These are phyloP conservation scores for Leucoraja erinaceus DNA, from an alignment of 2,113 vertebrate species.

Conservation along the genomic window DNA sequence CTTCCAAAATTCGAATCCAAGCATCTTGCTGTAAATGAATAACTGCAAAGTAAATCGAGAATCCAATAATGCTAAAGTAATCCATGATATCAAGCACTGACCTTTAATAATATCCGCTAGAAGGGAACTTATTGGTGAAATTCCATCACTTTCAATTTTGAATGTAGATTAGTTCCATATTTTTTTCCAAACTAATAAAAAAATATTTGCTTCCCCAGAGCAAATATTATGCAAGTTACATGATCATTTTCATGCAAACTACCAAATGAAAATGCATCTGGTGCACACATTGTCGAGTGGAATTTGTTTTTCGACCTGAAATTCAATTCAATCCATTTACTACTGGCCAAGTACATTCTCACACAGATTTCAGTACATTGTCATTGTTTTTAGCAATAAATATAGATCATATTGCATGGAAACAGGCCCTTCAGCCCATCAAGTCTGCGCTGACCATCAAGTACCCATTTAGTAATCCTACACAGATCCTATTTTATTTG, in stretches of 20 bases:
- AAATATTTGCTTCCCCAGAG: neutral
- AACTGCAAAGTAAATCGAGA: neutral
- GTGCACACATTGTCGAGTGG: neutral
- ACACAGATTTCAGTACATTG: neutral
- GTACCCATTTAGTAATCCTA: too few relatives aligned
- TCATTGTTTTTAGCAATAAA: neutral
- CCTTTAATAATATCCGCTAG: neutral
- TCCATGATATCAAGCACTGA: neutral
- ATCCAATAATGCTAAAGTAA: neutral
- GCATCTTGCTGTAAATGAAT: neutral
- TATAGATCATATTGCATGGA: neutral
- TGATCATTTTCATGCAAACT: neutral
- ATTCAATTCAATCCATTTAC: neutral
- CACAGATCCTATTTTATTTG: too few relatives aligned
- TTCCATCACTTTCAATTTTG: neutral
- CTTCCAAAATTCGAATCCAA: neutral
- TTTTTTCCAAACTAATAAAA: conserved; percentile 4
- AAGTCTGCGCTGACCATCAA: too few relatives aligned
- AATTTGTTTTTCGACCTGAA: conserved; percentile 5
- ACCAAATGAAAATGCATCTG: neutral
- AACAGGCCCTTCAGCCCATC: too few relatives aligned
- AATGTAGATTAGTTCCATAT: neutral
- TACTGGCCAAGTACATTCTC: neutral
- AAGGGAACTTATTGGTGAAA: neutral
- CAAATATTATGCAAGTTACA: neutral